Evolutionary conservation across 2,113 vertebrate species (phyloP), one percentile per base, ranked within the genome.

Genomic region (Nothobranchius furzeri): DNA sequence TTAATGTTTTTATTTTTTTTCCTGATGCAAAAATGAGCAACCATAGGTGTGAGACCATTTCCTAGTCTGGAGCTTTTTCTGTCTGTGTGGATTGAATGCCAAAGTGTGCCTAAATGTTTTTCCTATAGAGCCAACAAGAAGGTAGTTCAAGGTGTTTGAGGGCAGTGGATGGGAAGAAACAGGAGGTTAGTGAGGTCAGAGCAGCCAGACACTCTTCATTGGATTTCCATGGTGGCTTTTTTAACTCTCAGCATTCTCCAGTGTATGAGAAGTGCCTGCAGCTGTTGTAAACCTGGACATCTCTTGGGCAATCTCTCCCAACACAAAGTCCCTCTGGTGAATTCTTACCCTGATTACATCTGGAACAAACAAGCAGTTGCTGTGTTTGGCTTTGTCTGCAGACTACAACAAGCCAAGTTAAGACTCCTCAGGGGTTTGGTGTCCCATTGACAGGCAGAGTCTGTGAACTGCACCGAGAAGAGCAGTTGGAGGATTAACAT

Each of bases 401-500:
- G 42, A 64, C 75, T 55, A 70, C 73, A 71, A 65, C 68, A 57
- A 76, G 60, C 50, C 35, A 9, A 75, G 45, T 72, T 60, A 61
- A 71, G 70, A 55, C 7, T 7, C 69, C 76, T 59, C 68, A 9
- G 24, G 63, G 71, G 64, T 66, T 62, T 51, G 25, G 59, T 54
- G 1, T 67, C 70, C 60, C 61, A 73, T 75, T 80, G 78, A 77
- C 77, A 65, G 61, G 24, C 4, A 48, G 69, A 50, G 67, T 81
- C 58, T 63, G 75, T 61, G 72, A 58, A 59, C 63, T 70, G 60
- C 63, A 60, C 48, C 17, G 64, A 12, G 64, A 64, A 48, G 53
- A 58, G 73, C 76, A 84, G 71, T 78, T 7, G 36, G 37, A 73
- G 87, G 87, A 87, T 87, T 84, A 87, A 61, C 74, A 85, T 80